Conservation (phyloP, 2,888 invertebrate species). For the Plemyria rubiginata region DNA sequence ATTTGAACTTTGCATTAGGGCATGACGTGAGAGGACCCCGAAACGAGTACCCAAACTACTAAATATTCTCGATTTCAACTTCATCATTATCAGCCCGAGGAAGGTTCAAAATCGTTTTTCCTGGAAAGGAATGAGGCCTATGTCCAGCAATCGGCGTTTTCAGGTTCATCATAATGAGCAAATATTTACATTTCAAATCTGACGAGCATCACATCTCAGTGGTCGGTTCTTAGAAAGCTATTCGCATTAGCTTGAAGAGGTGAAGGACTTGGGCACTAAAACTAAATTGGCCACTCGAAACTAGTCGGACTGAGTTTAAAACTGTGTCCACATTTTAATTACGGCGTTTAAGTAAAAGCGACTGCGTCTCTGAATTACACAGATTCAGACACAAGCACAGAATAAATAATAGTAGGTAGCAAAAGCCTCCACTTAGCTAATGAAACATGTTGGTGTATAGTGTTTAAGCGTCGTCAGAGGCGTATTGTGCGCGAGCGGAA, state of each 20-base stretch:
- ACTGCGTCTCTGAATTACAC: constrained; percentile 79
- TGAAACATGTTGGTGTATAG: constrained; percentile 85
- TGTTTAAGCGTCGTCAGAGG: constrained; percentile 74
- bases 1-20: constrained; percentile 37
- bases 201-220: background rate
- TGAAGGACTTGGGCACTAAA: constrained; percentile 66
- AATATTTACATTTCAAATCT: background rate
- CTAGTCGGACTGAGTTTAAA: constrained; percentile 80
- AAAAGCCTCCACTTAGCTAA: constrained; percentile 86
- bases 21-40: too few relatives aligned
- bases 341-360: constrained; percentile 84
- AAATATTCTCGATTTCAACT: too few relatives aligned
- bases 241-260: constrained; percentile 2
- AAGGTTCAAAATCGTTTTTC: too few relatives aligned
- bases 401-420: constrained; percentile 36
- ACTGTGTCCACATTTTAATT: constrained; percentile 82
- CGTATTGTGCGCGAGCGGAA: constrained; percentile 70
- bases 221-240: background rate
- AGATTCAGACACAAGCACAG: constrained; percentile 75
- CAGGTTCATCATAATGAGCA: too few relatives aligned
- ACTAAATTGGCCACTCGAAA: constrained; percentile 80
- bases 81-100: too few relatives aligned
- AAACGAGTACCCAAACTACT: too few relatives aligned
- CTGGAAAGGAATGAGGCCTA: too few relatives aligned
- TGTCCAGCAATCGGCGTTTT: too few relatives aligned